phyloP scores from a whole-genome alignment of 2,888 invertebrate genomes.

The Lottia scabra region DNA sequence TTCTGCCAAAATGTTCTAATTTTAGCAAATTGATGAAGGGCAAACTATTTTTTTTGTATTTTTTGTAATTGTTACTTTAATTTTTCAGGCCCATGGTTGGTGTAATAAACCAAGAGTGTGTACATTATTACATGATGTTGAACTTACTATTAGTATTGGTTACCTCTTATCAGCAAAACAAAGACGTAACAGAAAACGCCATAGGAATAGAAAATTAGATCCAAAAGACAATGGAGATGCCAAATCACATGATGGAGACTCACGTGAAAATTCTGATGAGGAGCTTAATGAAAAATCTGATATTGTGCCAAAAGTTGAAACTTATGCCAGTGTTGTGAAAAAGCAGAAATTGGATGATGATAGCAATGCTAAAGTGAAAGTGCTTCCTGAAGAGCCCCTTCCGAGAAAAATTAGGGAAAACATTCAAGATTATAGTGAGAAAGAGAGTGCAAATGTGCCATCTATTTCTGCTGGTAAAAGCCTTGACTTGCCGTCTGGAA shows the following conservation, averaged over 20 bases:
- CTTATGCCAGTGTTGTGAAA: neutral
- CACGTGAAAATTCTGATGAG: constrained; percentile 12
- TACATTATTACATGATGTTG: constrained; percentile 67
- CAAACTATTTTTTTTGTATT: no score
- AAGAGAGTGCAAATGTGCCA: neutral
- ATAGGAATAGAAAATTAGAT: constrained; percentile 37
- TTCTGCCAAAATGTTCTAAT: no score
- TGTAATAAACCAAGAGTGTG: constrained; percentile 61
- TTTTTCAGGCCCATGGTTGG: constrained; percentile 67
- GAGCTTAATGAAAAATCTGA: neutral
- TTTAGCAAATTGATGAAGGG: no score
- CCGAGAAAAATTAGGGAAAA: neutral
- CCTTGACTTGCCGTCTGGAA: neutral
- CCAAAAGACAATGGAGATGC: constrained; percentile 17
- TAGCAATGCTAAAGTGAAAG: neutral
- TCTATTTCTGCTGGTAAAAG: neutral
- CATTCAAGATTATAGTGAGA: neutral
- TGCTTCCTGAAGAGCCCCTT: neutral
- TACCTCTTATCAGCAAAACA: constrained; percentile 38
- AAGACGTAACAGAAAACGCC: constrained; percentile 29
- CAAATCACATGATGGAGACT: neutral
- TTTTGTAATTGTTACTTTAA: no score
- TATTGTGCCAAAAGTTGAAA: neutral
- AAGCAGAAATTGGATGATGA: neutral
- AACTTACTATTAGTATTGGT: constrained; percentile 65